Evolutionary conservation across 2,113 vertebrate genomes (phyloP), one percentile per base, ranked within the genome.

Genomic region (Origma solitaria): DNA sequence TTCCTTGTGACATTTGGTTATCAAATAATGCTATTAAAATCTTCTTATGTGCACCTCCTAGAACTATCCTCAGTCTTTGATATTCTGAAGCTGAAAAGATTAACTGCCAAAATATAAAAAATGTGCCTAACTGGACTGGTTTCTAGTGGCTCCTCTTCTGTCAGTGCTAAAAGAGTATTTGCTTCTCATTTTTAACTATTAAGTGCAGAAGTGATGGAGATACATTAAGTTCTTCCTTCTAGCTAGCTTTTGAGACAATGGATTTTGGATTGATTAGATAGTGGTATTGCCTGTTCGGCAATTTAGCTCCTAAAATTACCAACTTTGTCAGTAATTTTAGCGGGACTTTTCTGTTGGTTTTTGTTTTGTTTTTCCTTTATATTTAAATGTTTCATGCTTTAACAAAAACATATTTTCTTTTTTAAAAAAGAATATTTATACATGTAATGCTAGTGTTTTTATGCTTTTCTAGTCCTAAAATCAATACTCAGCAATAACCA

Each of bases 361-460:
- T 33, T 50, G 18, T 11, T 68, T 45, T 17, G 31, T 4, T 47
- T 78, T 60, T 28, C 20, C 22, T 38, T 69, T 2, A 11, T 40
- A 21, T 56, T 68, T 62, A 45, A 50, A 68, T 57, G 20, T 33
- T 62, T 14, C 8, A 5, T 49, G 28, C 40, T 61, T 37, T 33
- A 80, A 37, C 50, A 21, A 82, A 72, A 78, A 66, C 10, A 2
- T 22, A 15, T 4, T 35, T 44, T 35, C 8, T 37, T 62, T 49
- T 65, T 54, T 51, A 23, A 13, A 51, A 33, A 71, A 40, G 2
- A 44, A 11, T 38, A n/a, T 44, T 62, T 87, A 7, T 17, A 60
- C 0, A 0, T 42, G 37, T n/a, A 68, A 62, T 42, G 40, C 27
- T 27, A 28, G 13, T 28, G 7, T 60, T 27, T 30, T n/a, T 4